Percentiles rank a stretch among this genome's conserved stretches.
phyloP scores from a whole-genome alignment of 2,113 vertebrate species.

The Columba janthina region DNA sequence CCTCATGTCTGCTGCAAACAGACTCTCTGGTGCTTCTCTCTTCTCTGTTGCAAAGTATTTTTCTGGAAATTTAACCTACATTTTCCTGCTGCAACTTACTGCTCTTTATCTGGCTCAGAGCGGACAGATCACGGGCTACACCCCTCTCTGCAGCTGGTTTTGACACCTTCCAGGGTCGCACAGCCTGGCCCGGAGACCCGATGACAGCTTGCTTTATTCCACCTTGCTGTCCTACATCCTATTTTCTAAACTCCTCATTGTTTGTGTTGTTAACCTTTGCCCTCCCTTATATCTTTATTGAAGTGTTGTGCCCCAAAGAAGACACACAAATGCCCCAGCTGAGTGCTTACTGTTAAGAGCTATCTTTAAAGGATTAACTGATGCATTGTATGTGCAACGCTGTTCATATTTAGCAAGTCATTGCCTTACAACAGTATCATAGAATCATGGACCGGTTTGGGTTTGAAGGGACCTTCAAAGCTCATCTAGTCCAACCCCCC shows the following conservation, averaged over 20 bases:
- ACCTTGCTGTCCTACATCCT: neutral
- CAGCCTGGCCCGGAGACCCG: neutral
- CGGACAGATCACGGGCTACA: neutral
- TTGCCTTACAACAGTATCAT: neutral
- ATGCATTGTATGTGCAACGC: accelerated
- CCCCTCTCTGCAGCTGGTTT: neutral
- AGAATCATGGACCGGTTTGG: too few species aligned
- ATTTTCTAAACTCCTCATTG: neutral
- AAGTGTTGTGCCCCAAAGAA: neutral
- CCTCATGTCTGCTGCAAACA: neutral
- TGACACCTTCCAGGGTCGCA: neutral
- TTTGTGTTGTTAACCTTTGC: neutral
- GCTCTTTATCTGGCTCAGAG: neutral
- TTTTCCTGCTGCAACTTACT: neutral
- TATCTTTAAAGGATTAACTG: neutral
- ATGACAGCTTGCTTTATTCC: neutral
- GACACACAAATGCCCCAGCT: neutral
- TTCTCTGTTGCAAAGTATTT: neutral
- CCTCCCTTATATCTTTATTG: neutral
- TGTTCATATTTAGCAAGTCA: neutral
- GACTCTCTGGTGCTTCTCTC: neutral
- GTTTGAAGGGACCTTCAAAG: too few species aligned
- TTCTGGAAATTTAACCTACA: neutral
- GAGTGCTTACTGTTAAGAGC: neutral
- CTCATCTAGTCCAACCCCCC: too few species aligned